A percentile compares a stretch with the other conserved stretches of the same genome.
These are phyloP conservation scores for Melospiza georgiana DNA, from an alignment of 2,113 vertebrate species.

Conservation along the genomic window DNA sequence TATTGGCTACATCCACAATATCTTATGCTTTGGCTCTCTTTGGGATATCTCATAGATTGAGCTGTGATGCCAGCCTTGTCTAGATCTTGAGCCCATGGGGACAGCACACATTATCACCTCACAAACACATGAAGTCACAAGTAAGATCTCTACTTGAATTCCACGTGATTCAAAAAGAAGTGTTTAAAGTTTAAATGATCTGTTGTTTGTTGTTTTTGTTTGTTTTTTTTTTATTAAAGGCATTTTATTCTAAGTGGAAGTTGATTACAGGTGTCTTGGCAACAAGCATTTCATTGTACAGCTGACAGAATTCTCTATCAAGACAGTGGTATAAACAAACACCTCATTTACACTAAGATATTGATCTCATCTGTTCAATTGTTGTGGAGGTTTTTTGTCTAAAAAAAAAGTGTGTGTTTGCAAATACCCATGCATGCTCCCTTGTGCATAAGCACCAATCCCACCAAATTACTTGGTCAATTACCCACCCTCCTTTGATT, in stretches of 20 bases:
- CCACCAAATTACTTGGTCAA: not conserved
- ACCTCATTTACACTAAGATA: not conserved
- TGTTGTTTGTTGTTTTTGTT: no score
- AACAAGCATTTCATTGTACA: not conserved
- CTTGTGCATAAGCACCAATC: not conserved
- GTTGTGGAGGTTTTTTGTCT: not conserved
- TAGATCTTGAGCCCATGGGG: not conserved
- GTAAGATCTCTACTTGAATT: not conserved
- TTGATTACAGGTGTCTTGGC: not conserved
- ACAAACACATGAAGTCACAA: not conserved
- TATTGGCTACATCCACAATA: not conserved
- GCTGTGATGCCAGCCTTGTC: not conserved
- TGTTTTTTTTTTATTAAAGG: not conserved
- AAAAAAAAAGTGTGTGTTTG: not conserved
- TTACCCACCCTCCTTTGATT: accelerated
- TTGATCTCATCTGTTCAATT: not conserved
- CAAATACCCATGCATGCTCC: accelerated
- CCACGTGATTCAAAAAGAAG: not conserved
- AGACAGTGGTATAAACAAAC: not conserved
- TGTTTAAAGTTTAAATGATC: not conserved
- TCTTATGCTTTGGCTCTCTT: not conserved
- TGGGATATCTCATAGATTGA: not conserved
- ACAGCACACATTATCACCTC: not conserved
- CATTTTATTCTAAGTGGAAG: not conserved
- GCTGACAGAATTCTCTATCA: not conserved